Percentiles rank a stretch among this genome's conserved stretches.
phyloP scores from a whole-genome alignment of 1,140 invertebrate genomes.

The Lepidurus apus region DNA sequence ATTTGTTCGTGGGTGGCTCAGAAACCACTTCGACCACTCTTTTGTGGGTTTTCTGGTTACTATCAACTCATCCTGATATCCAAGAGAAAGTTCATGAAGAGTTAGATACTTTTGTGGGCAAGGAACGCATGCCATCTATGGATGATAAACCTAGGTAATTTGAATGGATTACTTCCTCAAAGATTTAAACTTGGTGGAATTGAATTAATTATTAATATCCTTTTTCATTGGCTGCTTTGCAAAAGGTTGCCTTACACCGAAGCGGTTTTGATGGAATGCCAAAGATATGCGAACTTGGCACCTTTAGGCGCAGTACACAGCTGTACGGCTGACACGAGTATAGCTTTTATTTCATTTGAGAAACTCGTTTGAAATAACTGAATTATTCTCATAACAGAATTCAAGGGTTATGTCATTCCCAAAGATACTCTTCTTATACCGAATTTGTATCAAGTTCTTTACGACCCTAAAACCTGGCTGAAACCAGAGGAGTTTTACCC shows the following conservation, averaged over 20 bases:
- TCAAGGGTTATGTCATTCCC: conserved; percentile 42
- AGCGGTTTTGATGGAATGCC: not conserved
- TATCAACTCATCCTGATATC: conserved; percentile 58
- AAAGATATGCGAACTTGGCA: not conserved
- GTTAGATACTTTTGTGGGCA: conserved; percentile 53
- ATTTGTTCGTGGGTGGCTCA: conserved; percentile 42
- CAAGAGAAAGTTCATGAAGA: conserved; percentile 62
- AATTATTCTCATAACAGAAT: no score
- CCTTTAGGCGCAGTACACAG: no score
- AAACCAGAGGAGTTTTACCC: conserved; percentile 43
- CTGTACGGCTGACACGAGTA: no score
- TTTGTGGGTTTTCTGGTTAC: conserved; percentile 62
- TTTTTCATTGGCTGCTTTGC: not conserved
- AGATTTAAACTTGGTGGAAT: not conserved
- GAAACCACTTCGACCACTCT: conserved; percentile 66
- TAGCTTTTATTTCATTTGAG: no score
- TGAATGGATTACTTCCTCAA: not conserved
- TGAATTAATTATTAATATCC: not conserved
- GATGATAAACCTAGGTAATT: conserved; percentile 34
- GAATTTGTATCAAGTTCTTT: conserved; percentile 42
- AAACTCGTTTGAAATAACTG: no score
- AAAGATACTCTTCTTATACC: conserved; percentile 43
- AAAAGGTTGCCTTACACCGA: not conserved
- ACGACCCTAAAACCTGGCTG: conserved; percentile 41
- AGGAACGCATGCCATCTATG: conserved; percentile 6